Evolutionary conservation across 2,113 vertebrate species (phyloP).

Genomic region (Hyperopisus bebe): DNA sequence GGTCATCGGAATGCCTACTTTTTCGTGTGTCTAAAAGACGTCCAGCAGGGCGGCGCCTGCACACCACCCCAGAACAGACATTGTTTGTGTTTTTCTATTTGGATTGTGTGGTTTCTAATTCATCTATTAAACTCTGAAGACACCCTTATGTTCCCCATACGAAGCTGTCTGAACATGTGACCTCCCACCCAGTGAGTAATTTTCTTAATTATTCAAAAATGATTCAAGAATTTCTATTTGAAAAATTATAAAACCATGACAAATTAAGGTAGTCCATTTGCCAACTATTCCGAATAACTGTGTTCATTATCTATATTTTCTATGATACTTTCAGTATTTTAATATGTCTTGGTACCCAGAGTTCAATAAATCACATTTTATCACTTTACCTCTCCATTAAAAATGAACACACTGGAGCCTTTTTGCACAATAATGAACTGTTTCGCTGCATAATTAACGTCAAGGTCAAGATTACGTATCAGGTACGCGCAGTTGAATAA

Average conservation of each 20-base stretch:
- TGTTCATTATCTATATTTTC: background rate
- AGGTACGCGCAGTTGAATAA: background rate
- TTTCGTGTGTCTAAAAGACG: background rate
- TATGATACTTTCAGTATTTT: background rate
- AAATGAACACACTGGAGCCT: background rate
- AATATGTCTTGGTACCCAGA: background rate
- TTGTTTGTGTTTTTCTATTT: background rate
- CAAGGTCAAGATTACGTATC: background rate
- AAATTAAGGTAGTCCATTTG: background rate
- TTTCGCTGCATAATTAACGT: background rate
- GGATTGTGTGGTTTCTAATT: background rate
- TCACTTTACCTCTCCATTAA: background rate
- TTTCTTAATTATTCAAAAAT: slow-evolving; percentile 3
- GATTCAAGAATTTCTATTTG: background rate
- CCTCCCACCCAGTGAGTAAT: background rate
- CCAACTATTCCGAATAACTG: background rate
- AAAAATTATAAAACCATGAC: background rate
- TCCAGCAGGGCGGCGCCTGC: background rate
- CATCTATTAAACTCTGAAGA: background rate
- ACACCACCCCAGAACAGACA: background rate
- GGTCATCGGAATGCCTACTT: background rate
- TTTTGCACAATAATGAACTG: background rate
- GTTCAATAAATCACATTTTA: background rate
- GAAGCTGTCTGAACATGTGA: background rate
- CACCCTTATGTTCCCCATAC: background rate